These are phyloP conservation scores for Metridium senile DNA, from an alignment of 92 coral and sea anemone genomes.

Conservation along the genomic window DNA sequence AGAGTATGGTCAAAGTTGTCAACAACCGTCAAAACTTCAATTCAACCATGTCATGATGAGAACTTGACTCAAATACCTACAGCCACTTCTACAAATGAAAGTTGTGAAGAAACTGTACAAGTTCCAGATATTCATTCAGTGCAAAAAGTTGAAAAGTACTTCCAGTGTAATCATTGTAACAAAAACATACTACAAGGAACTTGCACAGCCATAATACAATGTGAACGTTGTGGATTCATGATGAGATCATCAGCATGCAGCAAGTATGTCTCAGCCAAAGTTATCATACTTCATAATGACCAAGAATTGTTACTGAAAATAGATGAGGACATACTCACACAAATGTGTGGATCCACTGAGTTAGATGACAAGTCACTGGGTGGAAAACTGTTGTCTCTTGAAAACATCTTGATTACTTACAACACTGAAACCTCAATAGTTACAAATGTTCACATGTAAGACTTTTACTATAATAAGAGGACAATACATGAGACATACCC, in stretches of 20 bases:
- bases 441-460: slow-evolving; percentile 1
- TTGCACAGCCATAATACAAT: slow-evolving; percentile 32
- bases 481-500: too few species aligned
- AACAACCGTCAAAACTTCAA: slow-evolving; percentile 31
- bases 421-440: slow-evolving; percentile 29
- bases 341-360: slow-evolving; percentile 35
- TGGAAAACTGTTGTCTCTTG: slow-evolving; percentile 23
- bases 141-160: slow-evolving; percentile 34
- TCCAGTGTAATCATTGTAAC: slow-evolving; percentile 31
- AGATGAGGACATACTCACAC: slow-evolving; percentile 28
- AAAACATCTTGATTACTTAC: slow-evolving; percentile 32
- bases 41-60: slow-evolving; percentile 24
- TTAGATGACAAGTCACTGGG: slow-evolving; percentile 32
- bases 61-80: slow-evolving; percentile 5
- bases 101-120: slow-evolving; percentile 22
- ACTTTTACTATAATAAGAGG: too few species aligned
- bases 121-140: slow-evolving; percentile 33
- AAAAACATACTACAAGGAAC: slow-evolving; percentile 46
- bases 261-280: slow-evolving; percentile 29
- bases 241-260: slow-evolving; percentile 31
- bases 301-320: slow-evolving; percentile 36
- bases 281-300: slow-evolving; percentile 20
- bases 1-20: slow-evolving; percentile 49
- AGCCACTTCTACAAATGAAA: slow-evolving; percentile 4
- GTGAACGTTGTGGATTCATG: slow-evolving; percentile 36